These are phyloP conservation scores for Nanger granti DNA, from an alignment of 2,113 vertebrate species.

Conservation along the genomic window DNA sequence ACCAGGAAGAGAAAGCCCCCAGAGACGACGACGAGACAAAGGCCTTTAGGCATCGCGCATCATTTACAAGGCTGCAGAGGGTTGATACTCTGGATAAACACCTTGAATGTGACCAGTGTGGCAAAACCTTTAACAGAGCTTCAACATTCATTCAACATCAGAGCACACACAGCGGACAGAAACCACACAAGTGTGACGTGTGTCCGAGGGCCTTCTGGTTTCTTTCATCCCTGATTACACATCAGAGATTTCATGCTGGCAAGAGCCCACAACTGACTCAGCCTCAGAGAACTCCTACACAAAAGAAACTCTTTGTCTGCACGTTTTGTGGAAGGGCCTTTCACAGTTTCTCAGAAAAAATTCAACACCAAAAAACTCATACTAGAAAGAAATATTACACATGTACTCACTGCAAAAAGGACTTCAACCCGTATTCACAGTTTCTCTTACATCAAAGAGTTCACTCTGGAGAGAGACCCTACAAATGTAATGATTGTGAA, in stretches of 20 bases:
- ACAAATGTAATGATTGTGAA: not conserved
- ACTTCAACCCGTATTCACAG: not conserved
- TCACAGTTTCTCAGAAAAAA: not conserved
- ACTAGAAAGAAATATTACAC: not conserved
- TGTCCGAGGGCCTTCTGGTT: not conserved
- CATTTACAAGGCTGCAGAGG: not conserved
- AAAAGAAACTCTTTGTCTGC: not conserved
- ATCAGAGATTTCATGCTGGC: not conserved
- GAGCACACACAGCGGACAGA: not conserved
- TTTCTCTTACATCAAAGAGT: constrained; percentile 7
- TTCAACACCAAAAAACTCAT: not conserved
- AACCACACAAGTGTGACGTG: not conserved
- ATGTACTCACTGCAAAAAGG: not conserved
- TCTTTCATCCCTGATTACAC: not conserved
- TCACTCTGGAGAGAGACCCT: constrained; percentile 24
- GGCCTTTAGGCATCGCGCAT: not conserved
- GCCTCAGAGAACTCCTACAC: not conserved
- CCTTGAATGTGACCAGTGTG: not conserved
- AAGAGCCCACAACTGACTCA: not conserved
- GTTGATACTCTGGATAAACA: not conserved
- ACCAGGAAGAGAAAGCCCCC: not conserved
- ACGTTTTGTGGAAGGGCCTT: not conserved
- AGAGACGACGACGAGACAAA: not conserved
- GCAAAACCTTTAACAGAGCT: not conserved
- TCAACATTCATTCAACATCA: not conserved